Conservation (phyloP, 2,888 invertebrate genomes). For the Cotesia congregata region DNA sequence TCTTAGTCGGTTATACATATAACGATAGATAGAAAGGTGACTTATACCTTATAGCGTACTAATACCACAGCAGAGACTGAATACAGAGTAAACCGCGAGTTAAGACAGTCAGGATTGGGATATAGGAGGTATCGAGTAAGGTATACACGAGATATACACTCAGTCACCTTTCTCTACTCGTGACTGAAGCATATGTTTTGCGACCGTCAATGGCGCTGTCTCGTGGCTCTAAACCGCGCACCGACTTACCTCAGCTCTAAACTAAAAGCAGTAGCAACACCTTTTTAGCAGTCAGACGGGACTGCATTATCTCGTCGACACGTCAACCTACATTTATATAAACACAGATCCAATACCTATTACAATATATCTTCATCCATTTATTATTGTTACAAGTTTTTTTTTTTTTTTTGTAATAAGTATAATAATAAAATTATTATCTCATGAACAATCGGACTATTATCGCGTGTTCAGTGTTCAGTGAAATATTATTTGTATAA, state of each 20-base stretch:
- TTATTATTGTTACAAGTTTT: not conserved
- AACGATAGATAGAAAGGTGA: conserved; percentile 64
- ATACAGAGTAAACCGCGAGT: no score
- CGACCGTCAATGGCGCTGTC: conserved; percentile 55
- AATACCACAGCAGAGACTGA: no score
- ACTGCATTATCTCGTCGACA: not conserved
- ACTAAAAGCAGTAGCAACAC: conserved; percentile 9
- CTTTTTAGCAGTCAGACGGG: conserved; percentile 14
- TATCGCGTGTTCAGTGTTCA: not conserved
- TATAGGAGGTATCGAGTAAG: conserved; percentile 64
- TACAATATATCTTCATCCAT: not conserved
- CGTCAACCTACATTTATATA: not conserved
- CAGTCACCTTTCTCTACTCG: conserved; percentile 70
- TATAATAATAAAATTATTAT: not conserved
- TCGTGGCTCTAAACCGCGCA: conserved; percentile 45
- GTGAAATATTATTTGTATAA: not conserved
- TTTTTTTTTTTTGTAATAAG: no score
- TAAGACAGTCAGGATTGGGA: conserved; percentile 52
- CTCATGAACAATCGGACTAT: not conserved
- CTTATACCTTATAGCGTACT: conserved; percentile 54
- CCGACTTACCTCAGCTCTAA: not conserved
- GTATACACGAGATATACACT: conserved; percentile 51
- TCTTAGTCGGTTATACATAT: conserved; percentile 54
- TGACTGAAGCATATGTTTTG: conserved; percentile 68
- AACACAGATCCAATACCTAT: not conserved